Base-by-base conservation (phyloP, 2,888 invertebrate species). In the Melipona bicolor region DNA sequence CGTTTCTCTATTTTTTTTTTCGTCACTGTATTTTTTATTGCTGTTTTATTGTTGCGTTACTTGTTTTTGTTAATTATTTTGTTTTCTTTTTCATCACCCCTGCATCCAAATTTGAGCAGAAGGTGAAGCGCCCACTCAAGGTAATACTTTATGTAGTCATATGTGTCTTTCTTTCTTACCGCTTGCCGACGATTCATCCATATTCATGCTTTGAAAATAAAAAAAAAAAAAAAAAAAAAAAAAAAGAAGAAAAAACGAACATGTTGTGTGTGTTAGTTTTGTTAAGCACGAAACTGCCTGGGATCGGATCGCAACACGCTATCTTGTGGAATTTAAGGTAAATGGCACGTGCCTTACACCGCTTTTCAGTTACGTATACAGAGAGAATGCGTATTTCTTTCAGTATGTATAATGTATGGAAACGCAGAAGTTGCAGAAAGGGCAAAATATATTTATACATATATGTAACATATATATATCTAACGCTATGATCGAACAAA, bases 71-170 rank as follows among this genome's bases (percentile, higher is more conserved):
- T 89, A 90, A 90, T 89, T 70, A 67, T 89, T 90, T 89, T 92
- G 86, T 92, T 90, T 91, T 92, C 90, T 91, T 92, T 92, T 89
- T 91, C 91, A 90, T 92, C 90, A 89, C 87, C 87, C 87, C 91
- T 89, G 87, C 89, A 90, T 89, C 89, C 88, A 91, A 92, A 90
- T 88, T 88, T 90, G 91, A 90, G 91, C 93, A 93, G 94, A 94
- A 91, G 91, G 91, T 88, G 94, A 94, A 91, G 86, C 94, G 86
- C 83, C 93, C 79, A 91, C 89, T 64, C 85, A 92, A 94, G 94
- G 94, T 94, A 94, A 90, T 92, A 92, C 89, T 90, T 91, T 91
- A 89, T 43, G 43, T 71, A 65, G 89, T 90, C 87, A 88, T 83
- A 88, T 88, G 87, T 77, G 82, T 70, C 77, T 79, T 54, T 70